phyloP scores from a whole-genome alignment of 2,797 vertebrate genomes.

The Xyrichtys novacula region DNA sequence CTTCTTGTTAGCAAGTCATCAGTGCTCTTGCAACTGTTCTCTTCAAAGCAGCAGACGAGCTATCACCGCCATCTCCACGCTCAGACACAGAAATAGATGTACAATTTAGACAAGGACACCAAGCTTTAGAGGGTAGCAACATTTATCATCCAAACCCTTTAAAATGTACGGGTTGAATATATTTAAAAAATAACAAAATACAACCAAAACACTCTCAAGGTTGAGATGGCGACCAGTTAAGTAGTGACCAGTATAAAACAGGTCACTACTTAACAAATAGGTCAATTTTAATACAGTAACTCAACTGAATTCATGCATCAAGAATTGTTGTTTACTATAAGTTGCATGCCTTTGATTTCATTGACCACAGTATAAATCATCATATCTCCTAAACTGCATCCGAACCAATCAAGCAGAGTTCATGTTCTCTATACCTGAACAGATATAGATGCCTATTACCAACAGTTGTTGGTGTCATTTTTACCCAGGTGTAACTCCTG shows the following conservation, averaged over 20 bases:
- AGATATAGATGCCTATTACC: not conserved
- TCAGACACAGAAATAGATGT: not conserved
- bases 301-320: not conserved
- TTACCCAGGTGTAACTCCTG: not conserved
- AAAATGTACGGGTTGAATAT: too few species aligned
- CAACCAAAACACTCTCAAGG: not conserved
- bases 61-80: not conserved
- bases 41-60: not conserved
- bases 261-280: not conserved
- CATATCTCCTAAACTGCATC: not conserved
- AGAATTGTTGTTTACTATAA: too few species aligned
- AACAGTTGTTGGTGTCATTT: conserved; percentile 18
- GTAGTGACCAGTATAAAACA: too few species aligned
- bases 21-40: not conserved
- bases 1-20: not conserved
- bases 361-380: not conserved
- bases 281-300: not conserved
- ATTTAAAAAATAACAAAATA: too few species aligned
- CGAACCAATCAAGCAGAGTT: not conserved
- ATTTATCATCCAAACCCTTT: too few species aligned
- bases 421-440: not conserved
- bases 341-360: too few species aligned
- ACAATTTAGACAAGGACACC: too few species aligned
- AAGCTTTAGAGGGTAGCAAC: not conserved
- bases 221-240: too few species aligned